Evolutionary conservation across 2,797 vertebrate genomes (phyloP), one percentile per base, ranked within the genome.

Genomic region (Cuculus canorus): DNA sequence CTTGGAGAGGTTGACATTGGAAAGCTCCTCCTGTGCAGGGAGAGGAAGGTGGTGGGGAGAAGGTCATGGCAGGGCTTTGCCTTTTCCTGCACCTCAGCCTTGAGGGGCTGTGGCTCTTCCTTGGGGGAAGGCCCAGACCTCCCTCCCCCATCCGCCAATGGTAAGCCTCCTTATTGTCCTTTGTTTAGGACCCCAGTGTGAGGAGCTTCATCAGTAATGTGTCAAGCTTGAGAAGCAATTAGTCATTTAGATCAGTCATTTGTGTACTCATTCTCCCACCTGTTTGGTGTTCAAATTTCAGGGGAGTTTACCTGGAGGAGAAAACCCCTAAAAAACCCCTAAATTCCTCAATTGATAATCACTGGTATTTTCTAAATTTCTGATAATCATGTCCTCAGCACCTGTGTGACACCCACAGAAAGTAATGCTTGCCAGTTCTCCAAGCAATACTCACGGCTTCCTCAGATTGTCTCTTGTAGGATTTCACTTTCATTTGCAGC

Each of bases 1-100:
- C 63, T 94, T 94, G 85, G 92, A 79, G 1, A 91, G 82, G 52
- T 92, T 94, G 10, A 68, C 99, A 93, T 96, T 98, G 98, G 96
- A 98, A 91, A 96, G 98, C 82, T 99, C 98, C 97, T 99, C 99
- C 98, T 99, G 92, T 43, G n/a, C 0, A 56, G 25, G 25, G 14
- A 84, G 6, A 86, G 50, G 37, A 68, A 68, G 10, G 37, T 19
- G 57, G 82, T 91, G 61, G 35, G 83, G 77, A 69, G 37, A 66
- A 63, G 37, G 43, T 37, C 32, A 52, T 25, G 30, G 54, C 47
- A 41, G 80, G 18, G 32, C 9, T 52, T 53, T 48, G 28, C 25
- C 17, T 32, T 24, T 28, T 50, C 13, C 32, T 56, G 53, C 6
- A 5, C 7, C 10, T 57, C 13, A 2, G 17, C 30, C 17, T 23